Percentiles rank a stretch among this genome's conserved stretches.
These are phyloP conservation scores for Lepidonotus clava DNA, from an alignment of 2,888 invertebrate species.

Conservation along the genomic window DNA sequence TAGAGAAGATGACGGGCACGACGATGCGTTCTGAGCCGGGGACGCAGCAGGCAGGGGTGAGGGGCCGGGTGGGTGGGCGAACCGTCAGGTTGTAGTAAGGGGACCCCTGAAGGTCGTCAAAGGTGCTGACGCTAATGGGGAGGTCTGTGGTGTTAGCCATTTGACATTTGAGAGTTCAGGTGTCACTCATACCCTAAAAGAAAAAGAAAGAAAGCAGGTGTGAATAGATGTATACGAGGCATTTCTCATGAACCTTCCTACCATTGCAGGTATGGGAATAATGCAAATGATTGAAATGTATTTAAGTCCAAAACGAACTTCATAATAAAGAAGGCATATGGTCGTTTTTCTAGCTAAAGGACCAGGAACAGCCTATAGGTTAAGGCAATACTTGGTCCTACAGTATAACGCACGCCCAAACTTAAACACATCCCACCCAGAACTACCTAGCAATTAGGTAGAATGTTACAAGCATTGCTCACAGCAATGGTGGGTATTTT, in stretches of 20 bases:
- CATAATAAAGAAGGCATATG: background rate
- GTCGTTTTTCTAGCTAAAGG: too few relatives aligned
- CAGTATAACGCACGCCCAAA: too few relatives aligned
- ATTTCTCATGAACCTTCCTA: background rate
- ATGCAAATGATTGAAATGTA: too few relatives aligned
- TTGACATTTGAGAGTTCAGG: background rate
- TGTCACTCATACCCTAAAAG: background rate
- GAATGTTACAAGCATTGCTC: too few relatives aligned
- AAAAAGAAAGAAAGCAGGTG: background rate
- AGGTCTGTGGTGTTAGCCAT: background rate
- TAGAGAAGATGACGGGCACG: conserved; percentile 65
- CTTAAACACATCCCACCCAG: too few relatives aligned
- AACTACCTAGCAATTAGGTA: too few relatives aligned
- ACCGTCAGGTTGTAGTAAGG: background rate
- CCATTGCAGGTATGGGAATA: too few relatives aligned
- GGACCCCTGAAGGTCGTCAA: background rate
- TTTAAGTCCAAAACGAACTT: background rate
- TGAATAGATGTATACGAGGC: background rate
- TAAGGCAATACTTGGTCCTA: too few relatives aligned
- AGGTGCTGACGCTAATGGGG: background rate
- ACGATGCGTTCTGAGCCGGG: conserved; percentile 59
- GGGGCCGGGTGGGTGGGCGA: background rate
- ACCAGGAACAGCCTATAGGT: too few relatives aligned
- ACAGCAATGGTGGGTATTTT: too few relatives aligned
- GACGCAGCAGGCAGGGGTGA: conserved; percentile 53